Base-by-base conservation (phyloP, 1,140 invertebrate genomes). In the Catajapyx aquilonaris region DNA sequence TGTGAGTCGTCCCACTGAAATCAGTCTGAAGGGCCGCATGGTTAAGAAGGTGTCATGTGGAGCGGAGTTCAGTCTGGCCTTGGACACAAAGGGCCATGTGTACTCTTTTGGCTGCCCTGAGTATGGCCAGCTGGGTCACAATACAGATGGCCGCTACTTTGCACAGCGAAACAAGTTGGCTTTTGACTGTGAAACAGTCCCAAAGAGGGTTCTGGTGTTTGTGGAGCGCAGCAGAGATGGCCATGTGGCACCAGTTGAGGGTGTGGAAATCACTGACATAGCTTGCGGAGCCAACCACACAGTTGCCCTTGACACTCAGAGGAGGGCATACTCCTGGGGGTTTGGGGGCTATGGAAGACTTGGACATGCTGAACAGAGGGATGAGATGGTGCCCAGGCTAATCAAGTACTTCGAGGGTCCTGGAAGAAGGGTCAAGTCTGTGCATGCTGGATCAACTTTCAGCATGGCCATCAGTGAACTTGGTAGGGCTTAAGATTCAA, bases 141-240 rank as follows among this genome's bases (percentile, higher is more conserved):
- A 91, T 48, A 83, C 83, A 4, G 86, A 91, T 59, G 86, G 85
- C 16, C 85, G 88, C 56, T 93, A 85, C 49, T 88, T 94, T 54
- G 73, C 87, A 30, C 84, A 79, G 11, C 77, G 72, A 41, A 87
- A 76, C 20, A 93, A 88, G 51, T 60, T 93, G 44, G 76, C 74
- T 41, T 91, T 73, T 60, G 72, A 81, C 49, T 86, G 75, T 56
- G 81, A 88, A 54, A 73, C 76, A 36, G 62, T 68, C 13, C 87
- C 88, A 4, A 81, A 87, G 48, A 69, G 78, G 44, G 73, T 94
- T 20, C 69, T 77, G 5, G 62, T 83, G 1, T 94, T 79, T 49
- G 76, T 91, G 39, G 86, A 93, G 52, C 85, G 85, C 52, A 69
- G 68, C 7, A 81, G 86, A 50, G 85, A 90, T 47, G 81, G 80